Evolutionary conservation across 2,888 invertebrate species (phyloP).

Genomic region (Thyatira batis): DNA sequence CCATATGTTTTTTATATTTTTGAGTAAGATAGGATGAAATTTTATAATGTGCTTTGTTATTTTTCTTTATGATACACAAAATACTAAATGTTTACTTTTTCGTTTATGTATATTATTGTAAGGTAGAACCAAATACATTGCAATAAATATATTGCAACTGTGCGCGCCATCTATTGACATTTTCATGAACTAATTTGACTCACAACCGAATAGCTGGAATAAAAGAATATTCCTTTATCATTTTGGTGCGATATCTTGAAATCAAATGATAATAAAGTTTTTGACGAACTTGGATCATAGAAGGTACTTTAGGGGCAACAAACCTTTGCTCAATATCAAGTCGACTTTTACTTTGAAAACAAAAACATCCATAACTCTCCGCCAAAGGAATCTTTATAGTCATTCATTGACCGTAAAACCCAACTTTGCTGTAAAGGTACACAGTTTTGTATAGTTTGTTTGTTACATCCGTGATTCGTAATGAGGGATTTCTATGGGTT

Average conservation of each 20-base stretch:
- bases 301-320: background rate
- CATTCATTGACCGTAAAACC: conserved; percentile 64
- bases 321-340: conserved; percentile 32
- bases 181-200: conserved; percentile 7
- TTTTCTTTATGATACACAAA: background rate
- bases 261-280: too few species aligned
- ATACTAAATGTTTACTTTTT: background rate
- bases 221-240: too few species aligned
- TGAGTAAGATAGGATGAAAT: background rate
- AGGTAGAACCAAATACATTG: too few species aligned
- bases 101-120: background rate
- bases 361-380: conserved; percentile 51
- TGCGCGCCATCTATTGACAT: conserved; percentile 50
- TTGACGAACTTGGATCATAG: too few species aligned
- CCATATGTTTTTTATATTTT: conserved; percentile 3
- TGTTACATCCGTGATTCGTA: conserved; percentile 80
- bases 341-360: conserved; percentile 44
- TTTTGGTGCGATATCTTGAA: too few species aligned
- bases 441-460: conserved; percentile 78
- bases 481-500: conserved; percentile 54
- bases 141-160: background rate
- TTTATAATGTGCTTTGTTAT: background rate
- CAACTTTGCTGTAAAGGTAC: conserved; percentile 73
- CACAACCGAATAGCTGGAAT: background rate
- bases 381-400: conserved; percentile 60